Percentiles rank a stretch among this genome's conserved stretches.
Conservation (phyloP, 1,140 invertebrate species). For the Papilio helenus region DNA sequence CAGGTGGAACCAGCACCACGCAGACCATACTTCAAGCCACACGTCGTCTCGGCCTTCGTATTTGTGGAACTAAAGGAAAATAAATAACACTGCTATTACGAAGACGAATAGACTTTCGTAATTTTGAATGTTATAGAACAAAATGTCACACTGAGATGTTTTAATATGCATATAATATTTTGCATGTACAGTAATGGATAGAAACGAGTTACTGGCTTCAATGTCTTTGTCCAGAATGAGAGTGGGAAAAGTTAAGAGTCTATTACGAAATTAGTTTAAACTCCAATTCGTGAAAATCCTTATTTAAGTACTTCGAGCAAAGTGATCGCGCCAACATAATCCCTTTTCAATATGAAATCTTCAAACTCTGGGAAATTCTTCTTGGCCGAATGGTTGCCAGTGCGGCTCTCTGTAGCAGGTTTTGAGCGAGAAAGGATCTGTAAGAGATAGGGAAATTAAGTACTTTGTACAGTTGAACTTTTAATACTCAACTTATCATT, state of each 20-base stretch:
- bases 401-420: constrained; percentile 83
- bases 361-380: constrained; percentile 90
- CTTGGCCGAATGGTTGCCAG: constrained; percentile 78
- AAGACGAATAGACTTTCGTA: background rate
- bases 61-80: constrained; percentile 65
- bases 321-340: constrained; percentile 97
- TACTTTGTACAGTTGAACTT: background rate
- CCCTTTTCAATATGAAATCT: constrained; percentile 93
- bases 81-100: background rate
- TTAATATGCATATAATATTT: background rate
- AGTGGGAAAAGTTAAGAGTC: too few relatives aligned
- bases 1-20: constrained; percentile 97
- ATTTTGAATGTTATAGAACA: too few relatives aligned
- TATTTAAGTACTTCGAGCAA: constrained; percentile 89
- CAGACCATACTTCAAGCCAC: constrained; percentile 93
- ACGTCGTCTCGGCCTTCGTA: constrained; percentile 83
- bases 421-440: constrained; percentile 89
- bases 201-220: background rate
- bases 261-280: background rate
- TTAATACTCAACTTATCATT: background rate
- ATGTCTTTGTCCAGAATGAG: too few relatives aligned
- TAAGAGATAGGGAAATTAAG: constrained; percentile 5
- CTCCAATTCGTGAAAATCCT: background rate
- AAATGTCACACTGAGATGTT: too few relatives aligned
- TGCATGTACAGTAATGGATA: constrained; percentile 4